Evolutionary conservation across 2,113 vertebrate species (phyloP).

Genomic region (Arvicanthis niloticus): DNA sequence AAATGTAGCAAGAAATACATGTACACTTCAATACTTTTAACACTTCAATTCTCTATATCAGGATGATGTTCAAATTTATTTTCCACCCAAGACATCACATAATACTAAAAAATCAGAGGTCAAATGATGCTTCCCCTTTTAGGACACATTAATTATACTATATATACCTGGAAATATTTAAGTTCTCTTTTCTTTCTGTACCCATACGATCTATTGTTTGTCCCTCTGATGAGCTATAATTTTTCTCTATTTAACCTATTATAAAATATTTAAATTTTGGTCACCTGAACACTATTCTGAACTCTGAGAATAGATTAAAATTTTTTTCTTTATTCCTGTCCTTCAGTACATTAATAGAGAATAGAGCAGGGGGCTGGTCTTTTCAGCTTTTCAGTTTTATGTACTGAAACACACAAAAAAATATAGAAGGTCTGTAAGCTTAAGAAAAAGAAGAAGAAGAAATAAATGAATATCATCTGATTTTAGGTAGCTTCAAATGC

Average conservation of each 20-base stretch:
- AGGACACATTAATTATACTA: neutral
- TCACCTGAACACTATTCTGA: neutral
- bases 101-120: neutral
- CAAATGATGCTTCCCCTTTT: neutral
- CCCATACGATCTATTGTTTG: neutral
- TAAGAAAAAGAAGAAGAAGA: slow-evolving; percentile 38
- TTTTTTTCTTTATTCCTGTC: neutral
- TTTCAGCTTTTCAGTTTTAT: neutral
- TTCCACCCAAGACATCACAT: neutral
- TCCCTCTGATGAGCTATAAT: neutral
- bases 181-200: neutral
- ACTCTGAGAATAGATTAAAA: neutral
- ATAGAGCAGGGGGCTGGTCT: neutral
- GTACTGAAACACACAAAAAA: neutral
- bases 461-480: slow-evolving; percentile 50
- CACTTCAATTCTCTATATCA: neutral
- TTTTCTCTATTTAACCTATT: neutral
- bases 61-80: neutral
- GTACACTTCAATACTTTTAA: no score
- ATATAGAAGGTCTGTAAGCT: slow-evolving; percentile 16
- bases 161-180: no score
- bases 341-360: neutral
- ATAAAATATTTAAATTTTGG: neutral
- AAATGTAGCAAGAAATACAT: neutral
- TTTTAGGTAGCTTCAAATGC: slow-evolving; percentile 19